Percentiles rank a stretch among this genome's conserved stretches.
Conservation (phyloP, 1,140 invertebrate species). For the Achatina immaculata region DNA sequence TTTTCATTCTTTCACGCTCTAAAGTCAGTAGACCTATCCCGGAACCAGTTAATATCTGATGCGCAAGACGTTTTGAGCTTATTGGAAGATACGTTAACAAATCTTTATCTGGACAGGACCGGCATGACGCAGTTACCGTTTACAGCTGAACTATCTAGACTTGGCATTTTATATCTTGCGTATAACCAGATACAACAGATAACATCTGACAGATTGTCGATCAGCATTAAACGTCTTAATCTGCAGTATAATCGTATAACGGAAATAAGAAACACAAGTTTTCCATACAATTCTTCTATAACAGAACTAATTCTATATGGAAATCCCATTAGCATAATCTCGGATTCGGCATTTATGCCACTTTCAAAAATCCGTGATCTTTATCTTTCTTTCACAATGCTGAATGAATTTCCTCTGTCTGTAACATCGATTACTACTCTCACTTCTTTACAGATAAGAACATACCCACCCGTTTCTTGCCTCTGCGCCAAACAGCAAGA, state of each 20-base stretch:
- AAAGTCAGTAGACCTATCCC: neutral
- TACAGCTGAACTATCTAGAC: neutral
- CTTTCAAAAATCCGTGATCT: neutral
- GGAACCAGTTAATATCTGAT: neutral
- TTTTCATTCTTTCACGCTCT: neutral
- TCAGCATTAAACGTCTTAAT: neutral
- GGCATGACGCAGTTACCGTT: neutral
- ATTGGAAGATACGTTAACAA: neutral
- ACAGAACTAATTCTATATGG: neutral
- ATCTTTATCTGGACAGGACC: neutral
- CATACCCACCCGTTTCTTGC: neutral
- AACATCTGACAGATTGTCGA: neutral
- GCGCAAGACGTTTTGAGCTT: neutral
- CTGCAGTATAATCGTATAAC: neutral
- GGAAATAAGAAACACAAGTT: neutral
- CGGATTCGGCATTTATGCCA: neutral
- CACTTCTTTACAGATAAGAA: neutral
- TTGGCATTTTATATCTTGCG: neutral
- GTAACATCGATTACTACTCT: neutral
- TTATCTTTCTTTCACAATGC: neutral
- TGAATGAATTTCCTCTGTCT: neutral
- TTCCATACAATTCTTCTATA: neutral
- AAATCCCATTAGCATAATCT: neutral
- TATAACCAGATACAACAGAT: neutral
- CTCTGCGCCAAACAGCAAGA: neutral